Evolutionary conservation across 2,888 invertebrate species (phyloP).

Genomic region (Torymus texanus): DNA sequence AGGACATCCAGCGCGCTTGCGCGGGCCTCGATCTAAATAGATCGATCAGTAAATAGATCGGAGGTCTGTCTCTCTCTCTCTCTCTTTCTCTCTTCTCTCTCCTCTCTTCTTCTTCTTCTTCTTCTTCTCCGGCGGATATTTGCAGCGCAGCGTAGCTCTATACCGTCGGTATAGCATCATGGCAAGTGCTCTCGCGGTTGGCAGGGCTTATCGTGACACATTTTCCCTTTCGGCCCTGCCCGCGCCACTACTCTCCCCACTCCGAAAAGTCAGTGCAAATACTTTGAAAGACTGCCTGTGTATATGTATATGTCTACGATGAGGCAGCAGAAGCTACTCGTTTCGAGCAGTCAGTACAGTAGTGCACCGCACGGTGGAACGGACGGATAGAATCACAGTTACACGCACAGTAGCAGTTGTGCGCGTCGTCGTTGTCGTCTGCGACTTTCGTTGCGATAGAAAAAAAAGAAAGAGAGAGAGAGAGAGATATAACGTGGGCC

Average conservation of each 20-base stretch:
- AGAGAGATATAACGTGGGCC: neutral
- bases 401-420: no score
- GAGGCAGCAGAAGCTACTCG: constrained; percentile 17
- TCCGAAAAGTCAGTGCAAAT: neutral
- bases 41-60: constrained; percentile 74
- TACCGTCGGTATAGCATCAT: constrained; percentile 40
- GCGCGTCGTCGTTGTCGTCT: no score
- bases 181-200: constrained; percentile 64
- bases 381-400: no score
- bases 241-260: neutral
- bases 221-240: constrained; percentile 60
- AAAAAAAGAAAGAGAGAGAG: neutral
- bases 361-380: no score
- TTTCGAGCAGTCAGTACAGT: constrained; percentile 45
- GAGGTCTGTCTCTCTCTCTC: constrained; percentile 56
- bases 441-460: no score
- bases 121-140: constrained; percentile 44
- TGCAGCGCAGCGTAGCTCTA: constrained; percentile 45
- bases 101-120: constrained; percentile 28
- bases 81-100: constrained; percentile 43
- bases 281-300: neutral
- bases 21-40: constrained; percentile 72
- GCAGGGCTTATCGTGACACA: constrained; percentile 74
- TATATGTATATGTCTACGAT: neutral
- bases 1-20: no score